A percentile compares a stretch with the other conserved stretches of the same genome.
Conservation (phyloP, 2,113 vertebrate species). For the Anthoscopus minutus region DNA sequence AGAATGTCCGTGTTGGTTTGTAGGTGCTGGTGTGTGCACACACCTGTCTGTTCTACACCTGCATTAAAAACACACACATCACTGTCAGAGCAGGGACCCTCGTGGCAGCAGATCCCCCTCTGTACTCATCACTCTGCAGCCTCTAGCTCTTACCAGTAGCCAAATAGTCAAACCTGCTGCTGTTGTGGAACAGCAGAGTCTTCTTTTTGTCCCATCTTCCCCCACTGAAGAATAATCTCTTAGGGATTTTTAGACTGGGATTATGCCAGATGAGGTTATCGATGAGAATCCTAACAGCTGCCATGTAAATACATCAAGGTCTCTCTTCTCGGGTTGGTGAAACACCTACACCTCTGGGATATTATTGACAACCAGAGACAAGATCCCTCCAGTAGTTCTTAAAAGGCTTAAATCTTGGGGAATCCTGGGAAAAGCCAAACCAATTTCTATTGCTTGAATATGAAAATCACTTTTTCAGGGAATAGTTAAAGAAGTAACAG, state of each 20-base stretch:
- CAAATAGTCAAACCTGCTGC: background rate
- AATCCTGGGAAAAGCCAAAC: background rate
- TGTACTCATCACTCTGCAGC: background rate
- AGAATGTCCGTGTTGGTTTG: background rate
- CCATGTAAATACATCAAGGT: fast-evolving
- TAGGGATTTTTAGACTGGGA: background rate
- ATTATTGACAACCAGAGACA: background rate
- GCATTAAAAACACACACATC: background rate
- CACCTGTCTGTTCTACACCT: background rate
- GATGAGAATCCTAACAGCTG: background rate
- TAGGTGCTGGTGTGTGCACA: background rate
- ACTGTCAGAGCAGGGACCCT: background rate
- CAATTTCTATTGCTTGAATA: background rate
- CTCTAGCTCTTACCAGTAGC: background rate
- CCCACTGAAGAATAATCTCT: background rate
- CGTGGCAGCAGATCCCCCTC: background rate
- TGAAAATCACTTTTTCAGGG: background rate
- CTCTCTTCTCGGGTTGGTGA: background rate
- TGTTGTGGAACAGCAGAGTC: background rate
- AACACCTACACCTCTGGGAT: background rate
- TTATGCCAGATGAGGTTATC: background rate
- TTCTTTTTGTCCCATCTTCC: background rate
- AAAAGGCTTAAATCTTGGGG: background rate
- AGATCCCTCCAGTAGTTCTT: background rate
- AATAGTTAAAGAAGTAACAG: slow-evolving; percentile 19